Conservation (phyloP, 2,888 invertebrate genomes). For the Balanococcus diminutus region DNA sequence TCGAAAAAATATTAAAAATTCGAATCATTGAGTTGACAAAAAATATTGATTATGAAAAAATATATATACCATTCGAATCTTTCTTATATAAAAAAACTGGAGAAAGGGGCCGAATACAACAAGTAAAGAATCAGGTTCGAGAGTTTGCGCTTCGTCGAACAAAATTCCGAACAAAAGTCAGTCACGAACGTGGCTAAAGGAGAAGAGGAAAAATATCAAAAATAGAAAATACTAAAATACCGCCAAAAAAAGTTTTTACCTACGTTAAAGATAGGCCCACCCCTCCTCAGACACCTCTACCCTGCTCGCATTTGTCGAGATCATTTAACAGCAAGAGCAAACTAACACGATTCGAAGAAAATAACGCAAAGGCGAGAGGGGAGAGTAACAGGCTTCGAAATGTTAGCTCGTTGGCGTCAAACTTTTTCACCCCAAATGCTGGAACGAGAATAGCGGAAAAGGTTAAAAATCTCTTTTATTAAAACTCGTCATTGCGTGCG, state of each 20-base stretch:
- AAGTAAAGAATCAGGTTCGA: no score
- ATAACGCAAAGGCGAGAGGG: no score
- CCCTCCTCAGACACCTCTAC: neutral
- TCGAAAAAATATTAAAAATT: no score
- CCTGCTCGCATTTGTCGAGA: neutral
- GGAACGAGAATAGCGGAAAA: neutral
- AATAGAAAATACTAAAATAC: neutral
- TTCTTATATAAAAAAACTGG: no score
- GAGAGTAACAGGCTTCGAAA: neutral
- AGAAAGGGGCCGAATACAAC: no score
- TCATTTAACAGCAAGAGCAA: neutral
- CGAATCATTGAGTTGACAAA: no score
- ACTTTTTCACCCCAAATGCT: neutral
- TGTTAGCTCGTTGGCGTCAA: neutral
- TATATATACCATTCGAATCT: no score
- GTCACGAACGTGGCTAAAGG: neutral
- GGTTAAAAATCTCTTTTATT: constrained; percentile 22
- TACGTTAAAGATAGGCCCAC: neutral
- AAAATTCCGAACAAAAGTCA: neutral
- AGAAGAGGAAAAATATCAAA: neutral
- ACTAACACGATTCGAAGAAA: neutral
- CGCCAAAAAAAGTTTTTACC: neutral
- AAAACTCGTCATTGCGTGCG: constrained; percentile 8
- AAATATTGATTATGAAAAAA: no score
- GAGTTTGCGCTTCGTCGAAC: neutral